phyloP scores from a whole-genome alignment of 1,140 invertebrate species.

The Macrostomum lignano region DNA sequence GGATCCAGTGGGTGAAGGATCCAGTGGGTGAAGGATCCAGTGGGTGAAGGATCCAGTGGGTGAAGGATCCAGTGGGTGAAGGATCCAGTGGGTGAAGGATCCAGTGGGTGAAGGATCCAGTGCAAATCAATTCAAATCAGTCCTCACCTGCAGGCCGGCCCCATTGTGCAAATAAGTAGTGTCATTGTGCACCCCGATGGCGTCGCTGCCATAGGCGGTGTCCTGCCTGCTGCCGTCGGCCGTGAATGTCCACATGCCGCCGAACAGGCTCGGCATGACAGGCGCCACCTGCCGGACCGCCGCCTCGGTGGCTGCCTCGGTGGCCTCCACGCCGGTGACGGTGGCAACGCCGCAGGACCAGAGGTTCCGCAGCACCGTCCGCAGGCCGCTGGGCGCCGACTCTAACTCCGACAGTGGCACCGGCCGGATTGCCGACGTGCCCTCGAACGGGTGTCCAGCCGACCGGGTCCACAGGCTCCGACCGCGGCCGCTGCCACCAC shows the following conservation, averaged over 20 bases:
- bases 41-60: no score
- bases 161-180: constrained; percentile 42
- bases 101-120: no score
- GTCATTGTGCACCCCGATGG: constrained; percentile 34
- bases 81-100: no score
- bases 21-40: no score
- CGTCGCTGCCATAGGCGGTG: constrained; percentile 35
- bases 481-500: no score
- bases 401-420: no score
- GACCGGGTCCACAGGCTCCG: no score
- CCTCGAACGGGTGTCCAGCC: not conserved
- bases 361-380: constrained; percentile 11
- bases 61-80: no score
- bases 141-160: constrained; percentile 29
- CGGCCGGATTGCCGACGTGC: not conserved
- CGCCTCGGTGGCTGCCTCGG: constrained; percentile 29
- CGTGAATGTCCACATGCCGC: constrained; percentile 31
- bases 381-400: no score
- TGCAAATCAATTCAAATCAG: constrained; percentile 22
- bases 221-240: constrained; percentile 33
- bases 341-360: constrained; percentile 5
- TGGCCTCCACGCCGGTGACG: constrained; percentile 8
- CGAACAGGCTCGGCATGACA: constrained; percentile 35
- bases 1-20: no score
- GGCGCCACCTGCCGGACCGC: constrained; percentile 31